These are phyloP conservation scores for Cetoscarus ocellatus DNA, from an alignment of 2,797 vertebrate species.

Conservation along the genomic window DNA sequence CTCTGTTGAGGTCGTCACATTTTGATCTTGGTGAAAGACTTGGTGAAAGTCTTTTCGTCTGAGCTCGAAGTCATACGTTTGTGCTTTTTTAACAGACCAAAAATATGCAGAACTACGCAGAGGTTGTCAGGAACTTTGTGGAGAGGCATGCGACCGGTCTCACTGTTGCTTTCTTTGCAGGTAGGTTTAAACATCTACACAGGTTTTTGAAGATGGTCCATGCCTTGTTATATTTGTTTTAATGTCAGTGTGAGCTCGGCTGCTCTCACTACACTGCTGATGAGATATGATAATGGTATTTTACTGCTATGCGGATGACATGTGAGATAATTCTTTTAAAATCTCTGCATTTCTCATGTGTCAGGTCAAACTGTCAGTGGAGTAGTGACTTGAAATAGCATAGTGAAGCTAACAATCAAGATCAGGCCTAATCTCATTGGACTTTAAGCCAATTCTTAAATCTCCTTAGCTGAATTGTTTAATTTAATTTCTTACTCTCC, in stretches of 20 bases:
- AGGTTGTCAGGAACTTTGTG: constrained; percentile 48
- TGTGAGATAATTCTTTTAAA: no score
- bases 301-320: neutral
- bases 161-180: constrained; percentile 60
- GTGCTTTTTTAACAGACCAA: neutral
- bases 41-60: neutral
- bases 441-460: neutral
- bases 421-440: neutral
- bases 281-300: no score
- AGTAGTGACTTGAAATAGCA: neutral
- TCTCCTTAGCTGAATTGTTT: neutral
- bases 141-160: constrained; percentile 55
- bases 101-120: constrained; percentile 68
- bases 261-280: constrained; percentile 16
- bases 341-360: no score
- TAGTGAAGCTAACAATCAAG: neutral
- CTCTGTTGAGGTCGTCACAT: neutral
- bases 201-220: neutral
- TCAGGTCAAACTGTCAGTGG: neutral
- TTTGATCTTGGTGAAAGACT: neutral
- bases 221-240: neutral
- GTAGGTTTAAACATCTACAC: constrained; percentile 40
- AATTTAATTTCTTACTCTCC: neutral
- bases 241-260: constrained; percentile 41
- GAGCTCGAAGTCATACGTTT: neutral